Evolutionary conservation across 2,888 invertebrate genomes (phyloP).

Genomic region (Gandaritis pyraliata): DNA sequence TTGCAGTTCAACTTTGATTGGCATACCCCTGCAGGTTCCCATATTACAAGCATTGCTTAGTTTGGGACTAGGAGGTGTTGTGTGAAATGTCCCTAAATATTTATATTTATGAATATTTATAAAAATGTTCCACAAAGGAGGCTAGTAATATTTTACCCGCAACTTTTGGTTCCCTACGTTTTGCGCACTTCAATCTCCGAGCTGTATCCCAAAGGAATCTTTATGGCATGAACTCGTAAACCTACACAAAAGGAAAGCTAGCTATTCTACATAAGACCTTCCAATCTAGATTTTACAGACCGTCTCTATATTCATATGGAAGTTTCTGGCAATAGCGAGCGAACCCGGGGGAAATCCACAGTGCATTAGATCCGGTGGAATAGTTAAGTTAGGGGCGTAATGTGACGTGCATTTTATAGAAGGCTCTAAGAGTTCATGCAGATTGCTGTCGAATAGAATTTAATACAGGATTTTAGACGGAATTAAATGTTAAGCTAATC

Average conservation of each 20-base stretch:
- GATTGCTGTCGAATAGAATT: constrained; percentile 12
- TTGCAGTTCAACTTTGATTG: too few relatives aligned
- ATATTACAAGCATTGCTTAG: too few relatives aligned
- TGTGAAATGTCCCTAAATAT: too few relatives aligned
- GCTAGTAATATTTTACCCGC: neutral
- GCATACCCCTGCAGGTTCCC: too few relatives aligned
- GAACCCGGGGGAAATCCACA: constrained; percentile 35
- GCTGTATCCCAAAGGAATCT: neutral
- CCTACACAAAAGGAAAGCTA: constrained; percentile 5
- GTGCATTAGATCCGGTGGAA: constrained; percentile 46
- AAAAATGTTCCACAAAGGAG: neutral
- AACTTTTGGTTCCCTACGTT: neutral
- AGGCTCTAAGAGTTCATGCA: constrained; percentile 22
- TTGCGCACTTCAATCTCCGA: neutral
- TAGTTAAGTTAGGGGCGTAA: constrained; percentile 45
- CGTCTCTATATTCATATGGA: constrained; percentile 14
- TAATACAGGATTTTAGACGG: neutral
- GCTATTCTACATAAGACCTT: constrained; percentile 11
- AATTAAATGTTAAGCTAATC: too few relatives aligned
- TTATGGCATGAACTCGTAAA: constrained; percentile 5
- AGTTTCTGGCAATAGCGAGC: constrained; percentile 24
- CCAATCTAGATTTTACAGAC: constrained; percentile 22
- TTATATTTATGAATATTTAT: too few relatives aligned
- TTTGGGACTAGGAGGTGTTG: too few relatives aligned
- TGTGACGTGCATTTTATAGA: constrained; percentile 49